Base-by-base conservation (phyloP, 64 coral and sea anemone species). In the Pachyseris speciosa region DNA sequence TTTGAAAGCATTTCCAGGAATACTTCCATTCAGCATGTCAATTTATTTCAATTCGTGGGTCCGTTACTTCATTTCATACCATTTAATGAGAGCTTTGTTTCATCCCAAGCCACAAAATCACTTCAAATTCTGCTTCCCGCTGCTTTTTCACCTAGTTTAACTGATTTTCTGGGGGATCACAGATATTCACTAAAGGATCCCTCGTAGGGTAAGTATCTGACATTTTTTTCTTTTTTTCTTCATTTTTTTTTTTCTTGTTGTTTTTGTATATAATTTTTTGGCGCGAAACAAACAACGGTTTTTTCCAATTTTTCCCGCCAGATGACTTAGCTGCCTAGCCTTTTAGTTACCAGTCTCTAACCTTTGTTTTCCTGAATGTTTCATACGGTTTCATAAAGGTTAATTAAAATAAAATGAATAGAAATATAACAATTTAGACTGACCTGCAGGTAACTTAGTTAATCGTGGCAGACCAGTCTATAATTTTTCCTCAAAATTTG, bases 1-100 rank as follows among this genome's bases (percentile, higher is more conserved):
- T 53, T 37, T 41, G 13, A 87, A 87, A 25, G 84, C 34, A 52
- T 72, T 68, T 64, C 45, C 67, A 32, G 84, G 67, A 22, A 87
- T 71, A 15, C 44, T 71, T 16, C 16, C 37, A 64, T 87, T 72
- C 37, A 87, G 37, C 19, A 76, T 41, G 40, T 76, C 72, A 29
- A 76, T n/a, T 15, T 76, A 76, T 17, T 76, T 76, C 12, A 40
- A 30, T 33, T 30, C 39, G 16, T 22, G 69, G 36, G 33, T 61
- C 27, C 27, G 22, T 61, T 61, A 25, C 27, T 61, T 61, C 27
- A 29, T 25, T 25, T 61, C 22, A 6, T 25, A 61, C 58, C 58
- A 61, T 25, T 25, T 61, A 20, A 20, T 61, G n/a, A 61, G 27
- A 61, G 27, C 58, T 25, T 61, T 61, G n/a, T 61, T 61, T 25